A percentile compares a stretch with the other conserved stretches of the same genome.
phyloP scores from a whole-genome alignment of 1,140 invertebrate species.

The Drosophila gunungcola region DNA sequence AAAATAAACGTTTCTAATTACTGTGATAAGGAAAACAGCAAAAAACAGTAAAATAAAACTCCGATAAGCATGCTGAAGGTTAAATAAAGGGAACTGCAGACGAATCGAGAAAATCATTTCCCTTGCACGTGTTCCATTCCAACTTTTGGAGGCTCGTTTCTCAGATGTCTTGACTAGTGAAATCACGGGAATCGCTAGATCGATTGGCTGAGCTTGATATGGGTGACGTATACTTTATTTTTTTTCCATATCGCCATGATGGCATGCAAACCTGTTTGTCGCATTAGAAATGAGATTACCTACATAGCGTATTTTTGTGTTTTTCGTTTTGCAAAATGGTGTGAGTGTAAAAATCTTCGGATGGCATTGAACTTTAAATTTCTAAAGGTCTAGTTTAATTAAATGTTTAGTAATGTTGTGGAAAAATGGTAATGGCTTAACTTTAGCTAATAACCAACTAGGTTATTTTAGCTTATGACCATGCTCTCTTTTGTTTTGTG shows the following conservation, averaged over 20 bases:
- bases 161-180: constrained; percentile 28
- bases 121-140: constrained; percentile 41
- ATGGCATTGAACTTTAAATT: not conserved
- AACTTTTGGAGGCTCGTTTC: constrained; percentile 63
- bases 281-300: constrained; percentile 9
- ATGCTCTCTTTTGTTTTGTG: no score
- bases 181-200: not conserved
- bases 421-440: not conserved
- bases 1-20: constrained; percentile 16
- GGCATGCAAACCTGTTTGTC: constrained; percentile 20
- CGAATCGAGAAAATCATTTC: constrained; percentile 49
- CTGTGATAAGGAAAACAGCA: constrained; percentile 57
- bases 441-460: no score
- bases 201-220: constrained; percentile 4
- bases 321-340: constrained; percentile 5
- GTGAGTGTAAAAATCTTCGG: not conserved
- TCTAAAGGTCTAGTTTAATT: constrained; percentile 1
- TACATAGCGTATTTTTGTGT: constrained; percentile 7
- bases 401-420: constrained; percentile 8
- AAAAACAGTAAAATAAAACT: constrained; percentile 4
- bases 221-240: not conserved
- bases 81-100: constrained; percentile 66
- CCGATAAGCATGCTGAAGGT: constrained; percentile 67
- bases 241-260: not conserved
- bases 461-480: no score